Evolutionary conservation across 2,888 invertebrate species (phyloP).

Genomic region (Erebia epiphron): DNA sequence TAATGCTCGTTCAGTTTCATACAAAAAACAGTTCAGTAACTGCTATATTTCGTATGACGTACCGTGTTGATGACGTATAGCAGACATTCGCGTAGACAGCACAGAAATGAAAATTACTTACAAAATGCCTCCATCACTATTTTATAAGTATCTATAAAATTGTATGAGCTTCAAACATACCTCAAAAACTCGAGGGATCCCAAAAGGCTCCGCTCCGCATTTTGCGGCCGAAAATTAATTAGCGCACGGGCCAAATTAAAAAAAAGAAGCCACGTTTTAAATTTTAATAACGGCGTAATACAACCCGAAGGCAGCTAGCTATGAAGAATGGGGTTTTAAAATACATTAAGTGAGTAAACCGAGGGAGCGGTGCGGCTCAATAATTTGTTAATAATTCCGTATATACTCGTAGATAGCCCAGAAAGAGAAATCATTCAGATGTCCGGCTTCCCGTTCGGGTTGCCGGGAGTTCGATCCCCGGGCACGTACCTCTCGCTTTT

Average conservation of each 20-base stretch:
- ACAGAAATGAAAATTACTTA: too few species aligned
- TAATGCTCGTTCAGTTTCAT: too few species aligned
- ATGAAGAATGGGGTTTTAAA: conserved; percentile 45
- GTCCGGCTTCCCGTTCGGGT: too few species aligned
- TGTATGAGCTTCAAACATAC: not conserved
- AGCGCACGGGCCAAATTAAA: conserved; percentile 31
- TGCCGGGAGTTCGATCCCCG: too few species aligned
- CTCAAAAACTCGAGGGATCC: not conserved
- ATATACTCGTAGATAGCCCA: conserved; percentile 49
- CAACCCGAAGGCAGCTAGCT: conserved; percentile 35
- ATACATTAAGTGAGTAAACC: conserved; percentile 66
- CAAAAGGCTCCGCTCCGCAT: not conserved
- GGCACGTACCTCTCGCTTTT: too few species aligned
- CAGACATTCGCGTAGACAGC: too few species aligned
- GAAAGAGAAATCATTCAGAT: too few species aligned
- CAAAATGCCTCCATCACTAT: too few species aligned
- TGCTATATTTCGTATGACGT: too few species aligned
- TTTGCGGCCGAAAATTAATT: conserved; percentile 4
- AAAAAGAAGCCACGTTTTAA: conserved; percentile 27
- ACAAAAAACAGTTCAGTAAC: too few species aligned
- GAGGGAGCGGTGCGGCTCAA: conserved; percentile 48
- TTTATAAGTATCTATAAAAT: too few species aligned
- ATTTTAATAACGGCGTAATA: conserved; percentile 34
- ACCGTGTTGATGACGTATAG: too few species aligned
- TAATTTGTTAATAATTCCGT: conserved; percentile 73